Conservation (phyloP, 2,113 vertebrate species). For the Pyxicephalus adspersus region DNA sequence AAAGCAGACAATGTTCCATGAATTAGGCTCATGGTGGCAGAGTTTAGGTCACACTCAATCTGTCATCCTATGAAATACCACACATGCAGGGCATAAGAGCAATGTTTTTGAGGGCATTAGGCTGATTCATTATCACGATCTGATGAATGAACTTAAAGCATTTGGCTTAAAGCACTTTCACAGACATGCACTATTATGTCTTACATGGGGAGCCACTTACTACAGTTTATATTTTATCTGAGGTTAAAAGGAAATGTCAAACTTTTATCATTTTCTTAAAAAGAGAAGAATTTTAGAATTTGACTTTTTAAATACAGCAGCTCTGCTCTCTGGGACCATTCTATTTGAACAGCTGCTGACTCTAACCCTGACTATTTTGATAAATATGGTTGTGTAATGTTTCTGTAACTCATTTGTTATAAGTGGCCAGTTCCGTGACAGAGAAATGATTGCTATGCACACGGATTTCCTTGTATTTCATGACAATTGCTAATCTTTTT, state of each 20-base stretch:
- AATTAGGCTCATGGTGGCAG: no score
- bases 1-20: no score
- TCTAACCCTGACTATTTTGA: neutral
- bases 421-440: neutral
- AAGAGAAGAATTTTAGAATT: neutral
- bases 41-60: neutral
- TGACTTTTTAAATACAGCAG: conserved; percentile 3
- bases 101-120: conserved; percentile 28
- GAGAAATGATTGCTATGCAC: conserved; percentile 1
- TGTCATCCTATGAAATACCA: conserved; percentile 20
- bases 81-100: conserved; percentile 11
- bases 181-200: neutral
- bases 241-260: conserved; percentile 15
- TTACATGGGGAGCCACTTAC: neutral
- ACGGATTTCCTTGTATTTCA: neutral
- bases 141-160: conserved; percentile 14
- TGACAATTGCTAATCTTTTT: neutral
- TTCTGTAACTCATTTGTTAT: conserved; percentile 4
- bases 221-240: neutral
- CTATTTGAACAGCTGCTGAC: conserved; percentile 25
- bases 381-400: neutral
- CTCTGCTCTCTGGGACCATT: neutral
- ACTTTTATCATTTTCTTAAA: neutral
- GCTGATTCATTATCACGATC: conserved; percentile 1
- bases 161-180: neutral